A percentile compares a stretch with the other conserved stretches of the same genome.
Conservation (phyloP, 2,113 vertebrate species). For the Mirza zaza region DNA sequence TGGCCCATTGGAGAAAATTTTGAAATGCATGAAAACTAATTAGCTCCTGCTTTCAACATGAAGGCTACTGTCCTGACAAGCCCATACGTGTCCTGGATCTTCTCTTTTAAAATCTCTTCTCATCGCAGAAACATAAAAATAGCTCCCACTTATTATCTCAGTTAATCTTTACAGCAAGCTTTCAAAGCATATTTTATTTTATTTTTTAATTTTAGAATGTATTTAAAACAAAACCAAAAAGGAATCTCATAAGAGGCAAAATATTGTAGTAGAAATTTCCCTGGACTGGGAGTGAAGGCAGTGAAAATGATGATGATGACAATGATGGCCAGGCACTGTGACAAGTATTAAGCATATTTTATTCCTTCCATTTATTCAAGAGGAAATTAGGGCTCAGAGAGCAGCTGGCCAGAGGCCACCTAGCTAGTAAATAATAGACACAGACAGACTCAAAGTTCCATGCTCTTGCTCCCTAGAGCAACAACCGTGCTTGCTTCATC, state of each 20-base stretch:
- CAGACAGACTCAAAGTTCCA: neutral
- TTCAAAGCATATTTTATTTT: neutral
- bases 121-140: neutral
- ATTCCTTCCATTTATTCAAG: neutral
- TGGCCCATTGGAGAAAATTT: neutral
- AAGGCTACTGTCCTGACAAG: neutral
- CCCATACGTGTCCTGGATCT: neutral
- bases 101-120: constrained; percentile 27
- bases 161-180: neutral
- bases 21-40: neutral
- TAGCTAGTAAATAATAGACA: neutral
- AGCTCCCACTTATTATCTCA: neutral
- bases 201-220: neutral
- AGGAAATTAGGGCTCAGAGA: neutral
- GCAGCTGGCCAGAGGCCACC: neutral
- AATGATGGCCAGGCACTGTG: neutral
- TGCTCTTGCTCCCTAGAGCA: neutral
- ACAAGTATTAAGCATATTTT: neutral
- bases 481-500: neutral
- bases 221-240: neutral
- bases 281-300: neutral
- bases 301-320: neutral
- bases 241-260: neutral
- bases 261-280: neutral
- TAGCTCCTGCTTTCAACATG: neutral